Conservation (phyloP, 2,888 invertebrate species). For the Labia minor region DNA sequence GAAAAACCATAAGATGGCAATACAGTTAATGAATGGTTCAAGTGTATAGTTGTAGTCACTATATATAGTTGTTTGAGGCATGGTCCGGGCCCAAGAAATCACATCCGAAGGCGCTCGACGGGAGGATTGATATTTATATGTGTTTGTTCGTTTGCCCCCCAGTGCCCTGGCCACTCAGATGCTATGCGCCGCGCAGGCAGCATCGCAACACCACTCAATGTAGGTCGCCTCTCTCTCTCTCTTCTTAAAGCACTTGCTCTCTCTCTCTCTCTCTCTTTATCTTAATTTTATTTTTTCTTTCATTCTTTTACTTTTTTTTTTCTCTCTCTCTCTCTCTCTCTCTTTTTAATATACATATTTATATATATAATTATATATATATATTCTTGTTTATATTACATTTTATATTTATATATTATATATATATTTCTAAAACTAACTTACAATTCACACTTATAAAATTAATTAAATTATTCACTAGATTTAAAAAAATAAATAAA, state of each 20-base stretch:
- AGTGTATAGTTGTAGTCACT: not conserved
- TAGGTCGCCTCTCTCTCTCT: constrained; percentile 47
- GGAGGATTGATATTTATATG: not conserved
- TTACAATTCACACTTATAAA: constrained; percentile 33
- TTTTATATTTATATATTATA: too few relatives aligned
- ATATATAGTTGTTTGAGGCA: not conserved
- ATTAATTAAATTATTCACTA: too few relatives aligned
- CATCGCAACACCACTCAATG: constrained; percentile 88
- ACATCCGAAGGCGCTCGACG: not conserved
- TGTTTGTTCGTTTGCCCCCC: constrained; percentile 47
- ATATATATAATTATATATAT: constrained; percentile 30
- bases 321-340: constrained; percentile 13
- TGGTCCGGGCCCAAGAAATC: not conserved
- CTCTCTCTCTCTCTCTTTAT: constrained; percentile 18
- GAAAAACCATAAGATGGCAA: too few relatives aligned
- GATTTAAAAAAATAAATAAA: constrained; percentile 14
- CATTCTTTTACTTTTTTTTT: not conserved
- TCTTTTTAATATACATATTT: constrained; percentile 32
- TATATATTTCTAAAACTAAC: constrained; percentile 31
- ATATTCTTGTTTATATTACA: too few relatives aligned
- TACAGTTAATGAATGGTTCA: too few relatives aligned
- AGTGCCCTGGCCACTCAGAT: constrained; percentile 95
- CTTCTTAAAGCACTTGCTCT: constrained; percentile 19
- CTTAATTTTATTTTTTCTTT: not conserved
- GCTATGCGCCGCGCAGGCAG: constrained; percentile 84